Percentiles rank a stretch among this genome's conserved stretches.
These are phyloP conservation scores for Nebria ingens DNA, from an alignment of 1,140 invertebrate genomes.

Conservation along the genomic window DNA sequence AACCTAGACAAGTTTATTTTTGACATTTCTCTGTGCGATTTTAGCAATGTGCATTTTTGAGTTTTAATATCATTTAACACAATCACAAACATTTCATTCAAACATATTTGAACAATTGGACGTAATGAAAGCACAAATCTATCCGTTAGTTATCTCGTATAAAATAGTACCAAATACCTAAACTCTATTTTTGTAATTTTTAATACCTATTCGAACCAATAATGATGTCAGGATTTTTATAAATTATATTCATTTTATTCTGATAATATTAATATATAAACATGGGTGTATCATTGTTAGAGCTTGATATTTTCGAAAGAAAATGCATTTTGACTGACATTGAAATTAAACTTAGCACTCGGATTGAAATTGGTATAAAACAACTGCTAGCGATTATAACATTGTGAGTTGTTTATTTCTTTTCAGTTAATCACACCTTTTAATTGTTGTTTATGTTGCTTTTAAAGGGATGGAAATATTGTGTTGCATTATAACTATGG, in stretches of 20 bases:
- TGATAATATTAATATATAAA: neutral
- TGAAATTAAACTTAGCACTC: constrained; percentile 26
- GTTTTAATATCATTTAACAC: neutral
- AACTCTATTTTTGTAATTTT: constrained; percentile 4
- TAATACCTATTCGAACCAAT: neutral
- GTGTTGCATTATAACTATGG: constrained; percentile 32
- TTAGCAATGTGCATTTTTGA: neutral
- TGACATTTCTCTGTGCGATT: neutral
- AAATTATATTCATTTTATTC: neutral
- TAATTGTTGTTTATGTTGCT: constrained; percentile 9
- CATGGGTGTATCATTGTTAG: constrained; percentile 3
- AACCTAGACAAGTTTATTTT: neutral
- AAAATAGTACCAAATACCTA: neutral
- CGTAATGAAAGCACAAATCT: neutral
- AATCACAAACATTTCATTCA: neutral
- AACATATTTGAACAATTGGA: neutral
- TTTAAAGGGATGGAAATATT: constrained; percentile 29
- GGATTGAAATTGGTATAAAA: constrained; percentile 33
- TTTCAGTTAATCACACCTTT: constrained; percentile 2
- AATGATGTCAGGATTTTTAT: neutral
- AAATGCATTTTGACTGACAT: constrained; percentile 30
- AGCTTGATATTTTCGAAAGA: constrained; percentile 27
- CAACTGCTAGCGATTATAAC: constrained; percentile 32
- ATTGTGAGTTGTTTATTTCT: constrained; percentile 21
- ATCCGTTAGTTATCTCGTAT: neutral